Conservation (phyloP, 2,797 vertebrate species). For the Falco concolor region DNA sequence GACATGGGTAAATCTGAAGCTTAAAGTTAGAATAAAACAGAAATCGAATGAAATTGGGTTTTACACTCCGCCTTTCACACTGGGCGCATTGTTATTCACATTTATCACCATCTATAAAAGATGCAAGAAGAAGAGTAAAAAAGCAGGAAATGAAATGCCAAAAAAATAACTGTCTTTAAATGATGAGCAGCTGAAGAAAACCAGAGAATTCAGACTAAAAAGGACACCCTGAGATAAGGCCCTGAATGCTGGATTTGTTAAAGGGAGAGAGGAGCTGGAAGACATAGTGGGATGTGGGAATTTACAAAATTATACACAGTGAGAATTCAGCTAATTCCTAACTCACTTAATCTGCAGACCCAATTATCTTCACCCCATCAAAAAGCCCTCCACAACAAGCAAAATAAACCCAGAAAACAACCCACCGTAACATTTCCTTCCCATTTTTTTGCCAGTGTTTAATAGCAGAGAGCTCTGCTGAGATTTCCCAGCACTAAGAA, state of each 20-base stretch:
- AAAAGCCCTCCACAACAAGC: background rate
- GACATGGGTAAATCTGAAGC: conserved; percentile 29
- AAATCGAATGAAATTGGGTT: conserved; percentile 34
- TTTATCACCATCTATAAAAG: conserved; percentile 62
- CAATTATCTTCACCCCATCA: conserved; percentile 28
- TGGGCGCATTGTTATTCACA: conserved; percentile 51
- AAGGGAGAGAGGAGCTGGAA: background rate
- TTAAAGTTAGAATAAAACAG: conserved; percentile 45
- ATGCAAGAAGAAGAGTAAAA: conserved; percentile 40
- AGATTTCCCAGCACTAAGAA: conserved; percentile 42
- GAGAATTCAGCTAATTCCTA: background rate
- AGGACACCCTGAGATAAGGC: background rate
- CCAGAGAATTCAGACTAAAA: conserved; percentile 12
- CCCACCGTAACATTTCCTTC: background rate
- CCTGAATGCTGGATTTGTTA: background rate
- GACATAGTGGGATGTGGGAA: background rate
- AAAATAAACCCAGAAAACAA: conserved; percentile 9
- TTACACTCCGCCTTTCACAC: conserved; percentile 32
- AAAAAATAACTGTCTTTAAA: conserved; percentile 52
- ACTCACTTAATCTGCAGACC: conserved; percentile 15
- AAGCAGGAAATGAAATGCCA: conserved; percentile 63
- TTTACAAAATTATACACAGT: background rate
- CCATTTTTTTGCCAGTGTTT: background rate
- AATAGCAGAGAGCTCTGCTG: conserved; percentile 33
- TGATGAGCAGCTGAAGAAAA: conserved; percentile 41